Evolutionary conservation across 2,888 invertebrate genomes (phyloP), one percentile per base, ranked within the genome.

Genomic region (Sabatieria punctata): DNA sequence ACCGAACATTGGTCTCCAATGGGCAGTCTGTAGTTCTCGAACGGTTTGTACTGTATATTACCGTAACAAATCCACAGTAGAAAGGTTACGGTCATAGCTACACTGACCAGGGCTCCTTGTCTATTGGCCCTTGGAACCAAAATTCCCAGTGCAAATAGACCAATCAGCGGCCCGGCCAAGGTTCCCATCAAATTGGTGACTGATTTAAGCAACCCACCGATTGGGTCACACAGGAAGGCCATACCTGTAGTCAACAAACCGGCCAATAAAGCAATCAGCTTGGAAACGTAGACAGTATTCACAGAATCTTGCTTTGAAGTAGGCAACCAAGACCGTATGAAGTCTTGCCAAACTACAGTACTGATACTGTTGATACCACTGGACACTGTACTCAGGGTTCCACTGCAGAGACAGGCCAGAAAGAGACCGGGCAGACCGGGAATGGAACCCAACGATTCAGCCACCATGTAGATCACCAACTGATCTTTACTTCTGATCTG

Each of bases 301-400:
- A n/a, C n/a, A n/a, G n/a, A n/a, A n/a, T n/a, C n/a, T n/a, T n/a
- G n/a, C n/a, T n/a, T n/a, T n/a, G n/a, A n/a, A n/a, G n/a, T n/a
- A n/a, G n/a, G n/a, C n/a, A n/a, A n/a, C n/a, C n/a, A n/a, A n/a
- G 11, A 33, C 11, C 33, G 33, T 13, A 13, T 13, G 33, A 33
- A 33, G 11, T 33, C 33, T 13, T 33, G 13, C 33, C n/a, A 13
- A 33, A 33, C 33, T 33, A 13, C 11, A 33, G 11, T 33, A 33
- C 11, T 33, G n/a, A 13, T n/a, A 33, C n/a, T n/a, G 22, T 19
- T 38, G 11, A 38, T 21, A 8, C 38, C 38, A 6, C 8, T 11
- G 38, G 47, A 46, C 11, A 46, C 43, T 3, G 47, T 41, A 45
- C 45, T 45, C 15, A 46, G 21, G 13, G 47, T 27, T 6, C 41